Evolutionary conservation across 1,140 invertebrate species (phyloP), one percentile per base, ranked within the genome.

Genomic region (Heliothis virescens): DNA sequence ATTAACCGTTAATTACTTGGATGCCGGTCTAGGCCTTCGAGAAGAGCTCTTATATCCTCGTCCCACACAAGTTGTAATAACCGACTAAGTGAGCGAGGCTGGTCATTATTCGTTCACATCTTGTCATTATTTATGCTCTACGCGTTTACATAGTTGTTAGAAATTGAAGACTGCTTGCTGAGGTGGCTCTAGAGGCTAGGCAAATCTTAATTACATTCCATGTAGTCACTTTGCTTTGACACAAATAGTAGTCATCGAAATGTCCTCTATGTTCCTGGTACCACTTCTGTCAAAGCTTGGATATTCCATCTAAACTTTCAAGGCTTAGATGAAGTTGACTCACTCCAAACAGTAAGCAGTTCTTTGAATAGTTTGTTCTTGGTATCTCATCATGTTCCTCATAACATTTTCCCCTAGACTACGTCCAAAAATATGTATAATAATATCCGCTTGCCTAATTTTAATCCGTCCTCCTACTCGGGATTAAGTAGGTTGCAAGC

Each of bases 401-500:
- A 3, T 29, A 0, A 59, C 34, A 59, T 13, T 57, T 57, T 57
- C 55, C 55, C 18, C 18, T 21, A 57, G 18, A 57, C 10, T 21
- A 21, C 7, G 57, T 0, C 12, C 15, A 71, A 50, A 69, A 71
- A 53, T 29, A n/a, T n/a, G n/a, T n/a, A 52, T 52, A 71, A 71
- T 52, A 71, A 71, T 53, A 21, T 52, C 65, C 12, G 67, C 48
- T 71, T n/a, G 48, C 67, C 21, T 53, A 52, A 71, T 71, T 69
- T 71, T 71, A 71, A 71, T 71, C 67, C 48, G 12, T 71, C 16
- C 41, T 71, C 7, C 48, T 21, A 50, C 67, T 29, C 48, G 12
- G 67, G 48, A 53, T 71, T 71, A 53, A 15, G 67, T 71, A 29
- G 67, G 48, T 71, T 71, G 67, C 67, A 71, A 71, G 67, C 67